Percentiles rank a stretch among this genome's conserved stretches.
Conservation (phyloP, 2,888 invertebrate genomes). For the Alentia gelatinosa region DNA sequence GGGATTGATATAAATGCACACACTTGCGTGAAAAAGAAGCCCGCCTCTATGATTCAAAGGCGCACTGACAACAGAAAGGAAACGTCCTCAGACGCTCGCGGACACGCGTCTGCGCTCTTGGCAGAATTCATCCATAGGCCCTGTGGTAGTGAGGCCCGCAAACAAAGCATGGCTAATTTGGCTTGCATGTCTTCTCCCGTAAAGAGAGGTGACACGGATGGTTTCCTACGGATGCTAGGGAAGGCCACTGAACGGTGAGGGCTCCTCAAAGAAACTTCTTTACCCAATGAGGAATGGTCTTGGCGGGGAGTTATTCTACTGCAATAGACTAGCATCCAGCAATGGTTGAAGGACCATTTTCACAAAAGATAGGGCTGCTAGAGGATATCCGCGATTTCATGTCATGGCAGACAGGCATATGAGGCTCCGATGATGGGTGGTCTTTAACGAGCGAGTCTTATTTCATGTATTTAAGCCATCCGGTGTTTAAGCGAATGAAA, state of each 20-base stretch:
- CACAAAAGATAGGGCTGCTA: background rate
- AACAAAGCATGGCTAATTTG: background rate
- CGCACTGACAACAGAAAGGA: background rate
- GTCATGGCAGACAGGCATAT: background rate
- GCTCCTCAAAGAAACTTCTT: background rate
- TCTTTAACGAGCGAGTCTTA: no score
- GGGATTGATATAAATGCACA: no score
- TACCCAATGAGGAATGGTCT: background rate
- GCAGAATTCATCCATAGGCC: background rate
- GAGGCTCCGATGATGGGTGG: no score
- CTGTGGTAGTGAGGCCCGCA: background rate
- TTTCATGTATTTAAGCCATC: no score
- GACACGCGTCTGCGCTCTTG: background rate
- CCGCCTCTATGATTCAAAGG: slow-evolving; percentile 1
- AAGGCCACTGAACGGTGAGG: background rate
- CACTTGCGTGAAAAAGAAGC: no score
- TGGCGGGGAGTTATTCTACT: background rate
- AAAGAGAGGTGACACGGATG: background rate
- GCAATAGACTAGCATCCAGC: background rate
- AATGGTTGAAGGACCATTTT: background rate
- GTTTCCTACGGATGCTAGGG: background rate
- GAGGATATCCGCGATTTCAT: background rate
- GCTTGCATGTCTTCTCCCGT: background rate
- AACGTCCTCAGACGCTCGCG: background rate
- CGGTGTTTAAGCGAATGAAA: no score